These are phyloP conservation scores for Microplitis manilae DNA, from an alignment of 2,888 invertebrate species.

Conservation along the genomic window DNA sequence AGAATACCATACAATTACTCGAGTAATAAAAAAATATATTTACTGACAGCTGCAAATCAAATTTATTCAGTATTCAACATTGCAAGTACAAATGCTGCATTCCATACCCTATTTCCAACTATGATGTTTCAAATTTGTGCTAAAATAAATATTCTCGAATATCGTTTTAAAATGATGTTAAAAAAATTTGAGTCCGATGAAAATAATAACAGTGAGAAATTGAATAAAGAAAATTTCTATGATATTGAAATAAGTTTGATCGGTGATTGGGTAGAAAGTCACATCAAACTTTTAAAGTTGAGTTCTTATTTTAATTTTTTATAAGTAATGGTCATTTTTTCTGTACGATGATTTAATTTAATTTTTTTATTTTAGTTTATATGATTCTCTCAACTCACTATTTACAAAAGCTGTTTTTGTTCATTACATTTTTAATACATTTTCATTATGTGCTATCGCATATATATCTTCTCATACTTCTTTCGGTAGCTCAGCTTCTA, in stretches of 20 bases:
- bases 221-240: not conserved
- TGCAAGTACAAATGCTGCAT: not conserved
- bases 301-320: not conserved
- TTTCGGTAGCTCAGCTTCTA: not conserved
- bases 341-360: not conserved
- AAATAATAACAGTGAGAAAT: not conserved
- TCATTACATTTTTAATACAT: not conserved
- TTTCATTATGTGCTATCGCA: constrained; percentile 5
- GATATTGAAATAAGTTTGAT: not conserved
- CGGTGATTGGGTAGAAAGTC: not conserved
- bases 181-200: not conserved
- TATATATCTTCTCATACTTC: not conserved
- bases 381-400: not conserved
- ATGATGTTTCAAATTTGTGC: constrained; percentile 4
- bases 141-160: not conserved
- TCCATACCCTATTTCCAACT: not conserved
- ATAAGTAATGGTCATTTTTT: too few relatives aligned
- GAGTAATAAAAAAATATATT: not conserved
- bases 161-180: not conserved
- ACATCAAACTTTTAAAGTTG: not conserved
- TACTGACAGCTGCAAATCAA: not conserved
- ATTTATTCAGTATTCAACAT: not conserved
- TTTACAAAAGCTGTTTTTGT: not conserved
- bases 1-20: not conserved
- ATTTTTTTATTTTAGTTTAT: not conserved